These are phyloP conservation scores for Cyanistes caeruleus DNA, from an alignment of 2,113 vertebrate species.

Conservation along the genomic window DNA sequence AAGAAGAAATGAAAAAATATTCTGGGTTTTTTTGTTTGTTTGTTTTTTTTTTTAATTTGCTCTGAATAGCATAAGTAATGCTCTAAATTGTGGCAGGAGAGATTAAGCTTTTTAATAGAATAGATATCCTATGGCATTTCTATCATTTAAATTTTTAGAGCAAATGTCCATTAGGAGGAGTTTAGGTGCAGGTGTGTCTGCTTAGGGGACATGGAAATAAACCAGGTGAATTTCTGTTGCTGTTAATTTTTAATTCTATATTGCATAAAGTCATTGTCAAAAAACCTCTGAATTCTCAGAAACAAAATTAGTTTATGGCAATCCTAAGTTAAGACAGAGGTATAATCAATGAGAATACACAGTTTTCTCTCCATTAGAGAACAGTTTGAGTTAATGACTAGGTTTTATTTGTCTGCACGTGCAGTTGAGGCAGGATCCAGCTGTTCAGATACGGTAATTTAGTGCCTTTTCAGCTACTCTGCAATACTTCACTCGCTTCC, in stretches of 20 bases:
- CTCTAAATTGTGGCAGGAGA: not conserved
- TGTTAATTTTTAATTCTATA: not conserved
- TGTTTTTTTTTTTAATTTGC: not conserved
- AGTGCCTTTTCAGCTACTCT: not conserved
- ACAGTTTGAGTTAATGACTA: not conserved
- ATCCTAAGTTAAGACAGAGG: not conserved
- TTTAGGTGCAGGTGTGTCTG: not conserved
- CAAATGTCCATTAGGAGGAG: not conserved
- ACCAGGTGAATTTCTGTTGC: not conserved
- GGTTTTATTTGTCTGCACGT: not conserved
- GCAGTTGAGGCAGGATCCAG: not conserved
- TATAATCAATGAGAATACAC: not conserved
- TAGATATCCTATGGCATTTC: not conserved
- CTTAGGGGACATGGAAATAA: not conserved
- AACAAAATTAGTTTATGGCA: not conserved
- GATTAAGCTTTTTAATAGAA: not conserved
- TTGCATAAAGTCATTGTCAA: not conserved
- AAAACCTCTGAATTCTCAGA: not conserved
- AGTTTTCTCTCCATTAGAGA: not conserved
- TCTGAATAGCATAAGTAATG: not conserved
- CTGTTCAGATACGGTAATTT: not conserved
- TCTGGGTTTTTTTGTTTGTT: accelerated
- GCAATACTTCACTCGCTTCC: accelerated
- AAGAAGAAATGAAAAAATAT: not conserved
- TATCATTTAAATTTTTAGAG: not conserved